These are phyloP conservation scores for Eidolon helvum DNA, from an alignment of 2,113 vertebrate genomes.

Conservation along the genomic window DNA sequence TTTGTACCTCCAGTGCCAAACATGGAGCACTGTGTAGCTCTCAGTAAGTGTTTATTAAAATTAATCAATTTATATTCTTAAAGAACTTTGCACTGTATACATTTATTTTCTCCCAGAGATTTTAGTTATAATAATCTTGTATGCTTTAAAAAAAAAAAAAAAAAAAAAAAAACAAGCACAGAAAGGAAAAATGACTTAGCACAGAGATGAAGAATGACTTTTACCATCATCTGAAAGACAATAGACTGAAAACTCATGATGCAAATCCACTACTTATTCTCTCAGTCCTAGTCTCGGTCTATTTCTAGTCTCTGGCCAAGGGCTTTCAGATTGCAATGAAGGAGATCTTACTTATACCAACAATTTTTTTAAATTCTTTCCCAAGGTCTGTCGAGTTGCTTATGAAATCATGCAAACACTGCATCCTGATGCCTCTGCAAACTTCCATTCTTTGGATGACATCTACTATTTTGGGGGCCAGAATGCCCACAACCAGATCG, in stretches of 20 bases:
- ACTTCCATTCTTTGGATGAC: constrained; percentile 97
- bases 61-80: neutral
- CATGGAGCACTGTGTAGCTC: neutral
- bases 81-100: neutral
- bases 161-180: neutral
- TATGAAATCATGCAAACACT: constrained; percentile 99
- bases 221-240: neutral
- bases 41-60: constrained; percentile 45
- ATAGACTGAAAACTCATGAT: neutral
- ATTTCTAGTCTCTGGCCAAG: neutral
- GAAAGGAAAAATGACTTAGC: constrained; percentile 10
- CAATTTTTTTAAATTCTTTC: constrained; percentile 40
- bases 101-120: neutral
- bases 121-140: neutral
- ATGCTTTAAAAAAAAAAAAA: neutral
- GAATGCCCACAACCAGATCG: constrained; percentile 98
- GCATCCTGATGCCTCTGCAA: constrained; percentile 96
- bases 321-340: neutral
- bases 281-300: neutral
- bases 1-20: neutral
- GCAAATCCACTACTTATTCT: neutral
- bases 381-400: constrained; percentile 96
- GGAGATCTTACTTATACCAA: constrained; percentile 11
- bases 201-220: constrained; percentile 23
- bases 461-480: constrained; percentile 99